Conservation (phyloP, 2,888 invertebrate species). For the Atethmia centrago region DNA sequence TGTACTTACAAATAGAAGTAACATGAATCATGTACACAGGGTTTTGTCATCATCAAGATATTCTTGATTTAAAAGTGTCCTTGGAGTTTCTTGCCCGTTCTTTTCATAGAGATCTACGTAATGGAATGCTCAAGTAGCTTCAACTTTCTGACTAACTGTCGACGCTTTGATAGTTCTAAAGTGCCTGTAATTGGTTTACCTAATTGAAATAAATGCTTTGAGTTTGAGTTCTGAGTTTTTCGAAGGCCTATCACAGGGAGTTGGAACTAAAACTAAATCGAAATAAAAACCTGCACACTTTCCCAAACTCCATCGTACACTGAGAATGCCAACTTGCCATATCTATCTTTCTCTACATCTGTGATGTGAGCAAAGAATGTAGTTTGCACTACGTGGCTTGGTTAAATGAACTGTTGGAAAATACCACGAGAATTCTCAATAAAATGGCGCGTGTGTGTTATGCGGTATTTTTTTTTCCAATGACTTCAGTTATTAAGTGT, state of each 20-base stretch:
- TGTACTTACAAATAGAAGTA: too few species aligned
- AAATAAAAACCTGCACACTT: not conserved
- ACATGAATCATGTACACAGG: too few species aligned
- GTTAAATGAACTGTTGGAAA: slow-evolving; percentile 33
- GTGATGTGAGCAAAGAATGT: slow-evolving; percentile 19
- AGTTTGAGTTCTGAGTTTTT: too few species aligned
- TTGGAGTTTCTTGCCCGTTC: too few species aligned
- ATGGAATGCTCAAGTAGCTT: too few species aligned
- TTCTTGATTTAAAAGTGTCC: too few species aligned
- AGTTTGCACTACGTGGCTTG: slow-evolving; percentile 45
- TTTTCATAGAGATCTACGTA: too few species aligned
- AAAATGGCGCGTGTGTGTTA: slow-evolving; percentile 7
- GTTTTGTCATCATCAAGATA: too few species aligned
- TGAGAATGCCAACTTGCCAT: not conserved
- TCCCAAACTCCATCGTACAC: not conserved
- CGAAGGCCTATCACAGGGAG: not conserved
- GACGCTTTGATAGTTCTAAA: too few species aligned
- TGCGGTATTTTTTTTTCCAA: not conserved
- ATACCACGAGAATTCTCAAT: slow-evolving; percentile 4
- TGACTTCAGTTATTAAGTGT: not conserved
- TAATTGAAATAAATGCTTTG: too few species aligned
- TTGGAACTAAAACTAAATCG: not conserved
- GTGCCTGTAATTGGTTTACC: too few species aligned
- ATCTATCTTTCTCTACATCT: slow-evolving; percentile 11
- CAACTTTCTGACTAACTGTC: too few species aligned